Base-by-base conservation (phyloP, 2,888 invertebrate genomes). In the Ornithoptera priamus region DNA sequence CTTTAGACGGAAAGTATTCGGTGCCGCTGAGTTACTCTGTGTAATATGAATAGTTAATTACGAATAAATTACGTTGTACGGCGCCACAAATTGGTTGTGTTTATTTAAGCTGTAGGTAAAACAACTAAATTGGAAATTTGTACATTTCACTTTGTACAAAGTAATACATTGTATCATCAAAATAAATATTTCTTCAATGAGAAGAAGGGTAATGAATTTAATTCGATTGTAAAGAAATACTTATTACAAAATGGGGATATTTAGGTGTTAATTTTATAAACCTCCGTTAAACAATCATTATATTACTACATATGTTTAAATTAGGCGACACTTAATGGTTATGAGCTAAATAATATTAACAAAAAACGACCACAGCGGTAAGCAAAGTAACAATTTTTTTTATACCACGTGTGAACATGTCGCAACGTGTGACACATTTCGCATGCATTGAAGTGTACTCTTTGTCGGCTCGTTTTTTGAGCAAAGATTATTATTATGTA, bases 351-450 rank as follows among this genome's bases (percentile, higher is more conserved):
- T 6, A n/a, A 57, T 5, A 8, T 57, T 57, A 46, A 56, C 61
- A 62, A 65, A 42, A 56, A 42, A 20, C 24, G n/a, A 46, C 24
- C 58, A 30, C 7, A 50, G 24, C 39, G 62, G 58, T 59, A 62
- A 39, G 59, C 18, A 63, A 62, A 59, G 61, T 69, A 65, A 72
- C 74, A 73, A 78, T 78, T 75, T 78, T 78, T 75, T 75, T 73
- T 64, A 8, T 63, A 71, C 76, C 78, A 83, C 81, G 80, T 83
- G 83, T 80, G 80, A 75, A 74, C 72, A 75, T 72, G 75, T 74
- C 76, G 76, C 81, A 84, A 85, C 77, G 85, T 87, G 86, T 85
- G 84, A 87, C 83, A 78, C 81, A 79, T 88, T 87, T 89, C 80
- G 85, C 87, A 85, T 82, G 85, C 81, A 78, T 76, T 77, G 72